phyloP scores from a whole-genome alignment of 1,140 invertebrate genomes.

The Drosophila grimshawi region DNA sequence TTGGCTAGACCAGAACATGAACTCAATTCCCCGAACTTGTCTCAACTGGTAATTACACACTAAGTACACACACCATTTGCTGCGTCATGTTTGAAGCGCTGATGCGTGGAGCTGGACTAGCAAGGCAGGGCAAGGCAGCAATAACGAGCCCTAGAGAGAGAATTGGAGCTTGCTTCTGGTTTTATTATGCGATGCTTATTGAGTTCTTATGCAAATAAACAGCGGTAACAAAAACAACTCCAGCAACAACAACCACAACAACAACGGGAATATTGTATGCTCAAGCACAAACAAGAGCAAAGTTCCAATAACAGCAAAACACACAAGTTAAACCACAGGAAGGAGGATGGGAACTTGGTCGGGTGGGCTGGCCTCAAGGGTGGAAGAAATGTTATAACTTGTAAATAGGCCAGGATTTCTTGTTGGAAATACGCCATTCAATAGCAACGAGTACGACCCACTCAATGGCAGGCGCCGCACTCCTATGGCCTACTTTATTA shows the following conservation, averaged over 20 bases:
- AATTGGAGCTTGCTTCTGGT: slow-evolving; percentile 40
- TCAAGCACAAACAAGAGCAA: slow-evolving; percentile 19
- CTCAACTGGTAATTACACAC: slow-evolving; percentile 36
- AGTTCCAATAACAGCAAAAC: slow-evolving; percentile 42
- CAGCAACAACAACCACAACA: slow-evolving; percentile 2
- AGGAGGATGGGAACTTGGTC: too few species aligned
- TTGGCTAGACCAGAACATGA: slow-evolving; percentile 28
- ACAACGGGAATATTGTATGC: slow-evolving; percentile 13
- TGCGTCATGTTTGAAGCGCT: slow-evolving; percentile 41
- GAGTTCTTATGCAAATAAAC: slow-evolving; percentile 72
- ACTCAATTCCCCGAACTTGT: slow-evolving; percentile 11
- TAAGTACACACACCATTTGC: slow-evolving; percentile 49
- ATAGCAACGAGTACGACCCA: slow-evolving; percentile 38
- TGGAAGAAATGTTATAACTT: slow-evolving; percentile 27
- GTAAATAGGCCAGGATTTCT: slow-evolving; percentile 78
- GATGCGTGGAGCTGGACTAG: slow-evolving; percentile 21
- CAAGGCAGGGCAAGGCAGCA: slow-evolving; percentile 15
- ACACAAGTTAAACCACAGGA: slow-evolving; percentile 31
- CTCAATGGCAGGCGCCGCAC: slow-evolving; percentile 51
- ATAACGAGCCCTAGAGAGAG: slow-evolving; percentile 20
- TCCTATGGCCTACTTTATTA: slow-evolving; percentile 81
- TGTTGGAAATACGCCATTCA: slow-evolving; percentile 75
- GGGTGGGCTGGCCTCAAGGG: background rate
- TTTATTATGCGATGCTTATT: slow-evolving; percentile 49
- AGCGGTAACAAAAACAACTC: slow-evolving; percentile 11